Percentiles rank a stretch among this genome's conserved stretches.
phyloP scores from a whole-genome alignment of 2,888 invertebrate species.

The Andrena flavipes region DNA sequence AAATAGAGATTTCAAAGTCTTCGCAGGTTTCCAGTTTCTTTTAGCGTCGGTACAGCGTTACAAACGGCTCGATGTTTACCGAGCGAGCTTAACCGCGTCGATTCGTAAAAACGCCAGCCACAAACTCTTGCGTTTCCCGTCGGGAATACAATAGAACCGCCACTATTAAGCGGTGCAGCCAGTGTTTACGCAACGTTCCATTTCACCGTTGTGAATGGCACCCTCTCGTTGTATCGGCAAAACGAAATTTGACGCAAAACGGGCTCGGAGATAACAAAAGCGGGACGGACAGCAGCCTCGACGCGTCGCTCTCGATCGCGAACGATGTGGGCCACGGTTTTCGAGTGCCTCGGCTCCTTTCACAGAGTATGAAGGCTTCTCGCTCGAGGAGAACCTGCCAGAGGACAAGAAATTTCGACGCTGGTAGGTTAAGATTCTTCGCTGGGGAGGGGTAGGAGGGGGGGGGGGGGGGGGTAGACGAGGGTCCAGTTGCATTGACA shows the following conservation, averaged over 20 bases:
- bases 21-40: background rate
- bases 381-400: background rate
- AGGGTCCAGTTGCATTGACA: slow-evolving; percentile 26
- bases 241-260: slow-evolving; percentile 6
- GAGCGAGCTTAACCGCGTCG: background rate
- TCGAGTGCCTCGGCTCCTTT: background rate
- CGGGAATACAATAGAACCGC: background rate
- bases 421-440: background rate
- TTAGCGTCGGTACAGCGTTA: background rate
- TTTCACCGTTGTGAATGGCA: background rate
- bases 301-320: background rate
- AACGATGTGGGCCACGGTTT: background rate
- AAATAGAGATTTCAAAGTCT: background rate
- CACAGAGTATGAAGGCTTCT: slow-evolving; percentile 4
- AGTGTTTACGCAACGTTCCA: background rate
- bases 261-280: background rate
- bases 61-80: background rate
- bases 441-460: too few species aligned
- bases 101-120: background rate
- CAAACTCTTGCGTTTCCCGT: background rate
- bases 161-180: background rate
- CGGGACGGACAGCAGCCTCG: background rate
- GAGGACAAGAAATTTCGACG: background rate
- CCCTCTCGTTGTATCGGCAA: background rate
- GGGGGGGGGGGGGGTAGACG: background rate